Evolutionary conservation across 2,113 vertebrate genomes (phyloP), one percentile per base, ranked within the genome.

Genomic region (Centropus bengalensis): DNA sequence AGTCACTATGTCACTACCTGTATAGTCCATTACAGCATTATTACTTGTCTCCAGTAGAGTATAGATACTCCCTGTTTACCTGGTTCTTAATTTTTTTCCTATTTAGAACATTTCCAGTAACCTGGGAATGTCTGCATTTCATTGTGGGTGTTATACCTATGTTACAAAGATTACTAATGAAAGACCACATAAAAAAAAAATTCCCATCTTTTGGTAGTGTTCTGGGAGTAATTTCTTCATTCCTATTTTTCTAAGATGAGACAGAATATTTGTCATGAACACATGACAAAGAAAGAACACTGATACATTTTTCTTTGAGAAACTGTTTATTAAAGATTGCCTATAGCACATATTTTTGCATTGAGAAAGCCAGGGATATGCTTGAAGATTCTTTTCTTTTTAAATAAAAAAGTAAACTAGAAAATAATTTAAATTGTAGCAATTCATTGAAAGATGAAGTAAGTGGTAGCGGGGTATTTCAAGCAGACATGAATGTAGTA

Each of bases 1-100:
- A 95, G 73, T 58, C 83, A 91, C 82, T 86, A 60, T 93, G 80
- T 88, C 85, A 88, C 44, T 95, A 81, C 81, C 78, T 92, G 91
- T 94, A 91, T 89, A 95, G 81, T 60, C 71, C 76, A 51, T 82
- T 89, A 54, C 60, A 76, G 54, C 40, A 63, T 70, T 54, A 18
- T 32, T 68, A 86, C 70, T 84, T 86, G 62, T 93, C 69, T 94
- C 83, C 69, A 95, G 51, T 40, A 74, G 55, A 69, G n/a, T 74
- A 71, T 70, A 88, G 86, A 81, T 77, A 84, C 58, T 38, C 45
- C 93, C 62, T 94, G 58, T 90, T 88, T 92, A 85, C 75, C 71
- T 91, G 83, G 14, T 67, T 88, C 73, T 33, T 95, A 17, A 64
- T 63, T 38, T 66, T 93, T 76, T 52, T 86, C 55, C 60, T 75